phyloP scores from a whole-genome alignment of 2,797 vertebrate genomes.

The Atherinosoma microstoma region DNA sequence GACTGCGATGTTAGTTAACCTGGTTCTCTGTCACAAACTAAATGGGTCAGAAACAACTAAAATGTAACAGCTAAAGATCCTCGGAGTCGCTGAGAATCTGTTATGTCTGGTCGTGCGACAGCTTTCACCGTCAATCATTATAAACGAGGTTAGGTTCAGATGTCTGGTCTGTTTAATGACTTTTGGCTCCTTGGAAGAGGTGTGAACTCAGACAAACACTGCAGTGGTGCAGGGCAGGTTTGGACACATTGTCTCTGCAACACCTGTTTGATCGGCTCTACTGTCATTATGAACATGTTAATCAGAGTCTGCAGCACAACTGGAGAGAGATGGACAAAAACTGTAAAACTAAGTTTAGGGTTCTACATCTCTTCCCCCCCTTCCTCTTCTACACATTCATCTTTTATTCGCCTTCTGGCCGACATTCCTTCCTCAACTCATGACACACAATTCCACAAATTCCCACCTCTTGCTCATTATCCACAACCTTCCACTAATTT shows the following conservation, averaged over 20 bases:
- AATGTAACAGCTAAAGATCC: neutral
- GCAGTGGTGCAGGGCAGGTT: constrained; percentile 20
- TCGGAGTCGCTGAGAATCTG: neutral
- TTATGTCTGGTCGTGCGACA: neutral
- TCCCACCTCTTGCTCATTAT: constrained; percentile 26
- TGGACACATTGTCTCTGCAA: constrained; percentile 17
- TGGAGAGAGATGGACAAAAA: neutral
- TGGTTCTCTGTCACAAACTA: neutral
- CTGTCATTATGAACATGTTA: neutral
- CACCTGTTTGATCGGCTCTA: constrained; percentile 14
- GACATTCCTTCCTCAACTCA: constrained; percentile 58
- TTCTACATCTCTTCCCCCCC: neutral
- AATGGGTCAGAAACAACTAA: neutral
- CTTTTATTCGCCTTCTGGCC: constrained; percentile 18
- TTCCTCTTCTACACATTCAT: constrained; percentile 15
- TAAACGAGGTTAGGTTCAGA: neutral
- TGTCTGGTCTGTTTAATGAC: neutral
- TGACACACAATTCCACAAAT: constrained; percentile 71
- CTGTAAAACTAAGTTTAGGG: no score
- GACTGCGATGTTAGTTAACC: neutral
- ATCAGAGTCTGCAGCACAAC: neutral
- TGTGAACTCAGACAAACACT: neutral
- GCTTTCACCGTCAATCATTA: neutral
- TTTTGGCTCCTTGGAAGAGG: neutral
- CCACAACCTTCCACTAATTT: constrained; percentile 1